Evolutionary conservation across 2,888 invertebrate genomes (phyloP), one percentile per base, ranked within the genome.

Genomic region (Epinotia demarniana): DNA sequence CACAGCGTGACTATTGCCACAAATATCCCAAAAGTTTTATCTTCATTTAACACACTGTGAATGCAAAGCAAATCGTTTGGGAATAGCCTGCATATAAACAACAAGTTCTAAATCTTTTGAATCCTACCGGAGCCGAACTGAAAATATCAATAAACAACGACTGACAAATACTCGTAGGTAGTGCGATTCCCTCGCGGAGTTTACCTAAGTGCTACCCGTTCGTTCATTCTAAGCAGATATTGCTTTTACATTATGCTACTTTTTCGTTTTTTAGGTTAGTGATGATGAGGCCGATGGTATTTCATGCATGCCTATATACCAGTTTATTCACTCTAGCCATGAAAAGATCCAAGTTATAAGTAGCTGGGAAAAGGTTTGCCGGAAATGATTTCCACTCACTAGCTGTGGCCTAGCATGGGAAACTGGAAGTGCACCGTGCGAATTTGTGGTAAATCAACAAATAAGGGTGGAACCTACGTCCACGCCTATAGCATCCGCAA

Each of bases 141-240:
- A 83, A 86, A 87, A 86, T 88, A 85, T 87, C 87, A 83, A 88
- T 87, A 89, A 89, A 89, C 84, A 86, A 86, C 80, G 78, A 79
- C 81, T 79, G 80, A 81, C 84, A 87, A 87, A 88, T 86, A n/a
- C n/a, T n/a, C n/a, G n/a, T n/a, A 87, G 84, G 49, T 8, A 55
- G 66, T 83, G 77, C 82, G 81, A 86, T 87, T 88, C 82, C 83
- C 82, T 82, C 78, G 80, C 77, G 77, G 79, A 84, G 82, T 85
- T 86, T 83, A 84, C 85, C 83, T 86, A 85, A 88, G 85, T 85
- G 83, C 83, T 78, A 78, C 78, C 80, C 74, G 80, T 72, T 73
- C 57, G 61, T 55, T 76, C 72, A 76, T 71, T 77, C 79, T 80
- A 79, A 80, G 79, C 66, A 62, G 67, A 39, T 46, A 49, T 76